A percentile compares a stretch with the other conserved stretches of the same genome.
phyloP scores from a whole-genome alignment of 2,797 vertebrate species.

The Erithacus rubecula region DNA sequence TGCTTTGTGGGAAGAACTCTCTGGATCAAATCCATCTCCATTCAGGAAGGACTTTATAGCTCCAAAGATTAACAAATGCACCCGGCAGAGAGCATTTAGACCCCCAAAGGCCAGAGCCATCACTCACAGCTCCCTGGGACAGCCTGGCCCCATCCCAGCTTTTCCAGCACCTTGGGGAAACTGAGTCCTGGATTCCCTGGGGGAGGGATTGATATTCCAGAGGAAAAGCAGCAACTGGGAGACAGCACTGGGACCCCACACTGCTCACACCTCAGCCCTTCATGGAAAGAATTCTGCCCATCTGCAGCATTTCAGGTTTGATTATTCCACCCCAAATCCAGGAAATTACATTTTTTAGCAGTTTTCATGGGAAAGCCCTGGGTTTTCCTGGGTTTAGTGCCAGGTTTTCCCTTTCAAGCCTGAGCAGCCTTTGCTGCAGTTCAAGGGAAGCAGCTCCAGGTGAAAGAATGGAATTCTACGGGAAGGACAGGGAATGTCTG shows the following conservation, averaged over 20 bases:
- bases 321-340: neutral
- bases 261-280: neutral
- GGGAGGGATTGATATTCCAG: neutral
- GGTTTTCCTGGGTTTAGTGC: neutral
- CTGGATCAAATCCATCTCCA: neutral
- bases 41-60: neutral
- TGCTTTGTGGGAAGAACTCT: neutral
- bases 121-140: neutral
- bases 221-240: accelerated
- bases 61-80: neutral
- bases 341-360: neutral
- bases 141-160: neutral
- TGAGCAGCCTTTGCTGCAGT: neutral
- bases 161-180: neutral
- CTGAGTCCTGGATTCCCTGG: neutral
- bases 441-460: neutral
- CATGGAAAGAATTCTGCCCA: neutral
- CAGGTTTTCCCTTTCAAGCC: neutral
- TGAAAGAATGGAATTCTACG: neutral
- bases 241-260: neutral
- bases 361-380: neutral
- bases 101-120: neutral
- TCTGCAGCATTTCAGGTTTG: neutral
- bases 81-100: neutral
- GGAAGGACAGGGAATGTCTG: neutral